phyloP scores from a whole-genome alignment of 1,140 invertebrate genomes.

The Amphibalanus amphitrite region DNA sequence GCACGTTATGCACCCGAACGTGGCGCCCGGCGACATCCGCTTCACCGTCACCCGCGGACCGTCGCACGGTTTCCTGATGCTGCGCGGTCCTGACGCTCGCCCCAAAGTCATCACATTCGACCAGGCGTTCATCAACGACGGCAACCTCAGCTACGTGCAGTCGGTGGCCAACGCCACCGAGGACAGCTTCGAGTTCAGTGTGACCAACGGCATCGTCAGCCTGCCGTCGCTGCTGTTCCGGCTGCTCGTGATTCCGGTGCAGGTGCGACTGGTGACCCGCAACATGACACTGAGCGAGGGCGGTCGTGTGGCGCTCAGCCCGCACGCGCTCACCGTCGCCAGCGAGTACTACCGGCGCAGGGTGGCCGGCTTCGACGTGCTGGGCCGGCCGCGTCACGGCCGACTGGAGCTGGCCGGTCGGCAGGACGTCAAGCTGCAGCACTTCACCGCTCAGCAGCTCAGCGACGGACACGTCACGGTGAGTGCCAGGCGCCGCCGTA shows the following conservation, averaged over 20 bases:
- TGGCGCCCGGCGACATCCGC: constrained; percentile 61
- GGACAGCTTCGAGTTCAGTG: constrained; percentile 67
- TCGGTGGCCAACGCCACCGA: constrained; percentile 56
- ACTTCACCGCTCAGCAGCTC: not conserved
- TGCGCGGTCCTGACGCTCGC: constrained; percentile 21
- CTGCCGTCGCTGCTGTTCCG: constrained; percentile 28
- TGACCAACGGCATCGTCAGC: constrained; percentile 61
- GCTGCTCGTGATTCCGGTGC: constrained; percentile 28
- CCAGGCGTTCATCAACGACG: constrained; percentile 62
- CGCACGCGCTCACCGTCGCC: not conserved
- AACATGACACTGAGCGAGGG: not conserved
- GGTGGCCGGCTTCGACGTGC: not conserved
- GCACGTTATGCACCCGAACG: constrained; percentile 66
- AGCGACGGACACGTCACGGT: not conserved
- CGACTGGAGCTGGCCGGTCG: not conserved
- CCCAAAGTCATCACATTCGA: constrained; percentile 42
- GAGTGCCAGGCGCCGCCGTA: too few species aligned
- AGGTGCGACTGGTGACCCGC: constrained; percentile 20
- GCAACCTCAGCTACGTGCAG: constrained; percentile 65
- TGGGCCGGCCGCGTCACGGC: not conserved
- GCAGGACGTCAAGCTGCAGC: not conserved
- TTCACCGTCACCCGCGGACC: constrained; percentile 59
- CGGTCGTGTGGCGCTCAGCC: not conserved
- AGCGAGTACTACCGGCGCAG: not conserved
- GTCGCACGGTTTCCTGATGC: constrained; percentile 57